Percentiles rank a stretch among this genome's conserved stretches.
phyloP scores from a whole-genome alignment of 2,888 invertebrate species.

The Ommatoiulus sabulosus region DNA sequence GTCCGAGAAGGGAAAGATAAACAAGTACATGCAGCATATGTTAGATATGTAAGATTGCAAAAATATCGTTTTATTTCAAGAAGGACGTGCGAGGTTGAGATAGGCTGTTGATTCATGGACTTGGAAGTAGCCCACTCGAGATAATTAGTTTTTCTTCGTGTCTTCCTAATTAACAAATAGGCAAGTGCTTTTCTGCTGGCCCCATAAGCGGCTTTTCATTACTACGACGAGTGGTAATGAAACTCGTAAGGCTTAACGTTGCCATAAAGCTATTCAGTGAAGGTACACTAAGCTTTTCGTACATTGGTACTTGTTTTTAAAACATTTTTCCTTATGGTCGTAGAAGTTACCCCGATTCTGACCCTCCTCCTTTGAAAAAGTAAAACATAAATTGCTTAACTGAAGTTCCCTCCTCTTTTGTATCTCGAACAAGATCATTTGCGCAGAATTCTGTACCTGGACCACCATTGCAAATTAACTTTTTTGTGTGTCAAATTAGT shows the following conservation, averaged over 20 bases:
- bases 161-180: constrained; percentile 17
- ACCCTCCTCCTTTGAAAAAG: constrained; percentile 7
- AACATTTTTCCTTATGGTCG: background rate
- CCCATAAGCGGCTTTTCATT: background rate
- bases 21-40: background rate
- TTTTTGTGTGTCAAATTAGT: background rate
- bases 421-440: constrained; percentile 10
- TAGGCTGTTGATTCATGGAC: constrained; percentile 15
- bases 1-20: background rate
- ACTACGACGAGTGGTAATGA: background rate
- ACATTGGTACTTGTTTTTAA: background rate
- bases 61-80: background rate
- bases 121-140: background rate
- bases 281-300: background rate
- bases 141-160: constrained; percentile 31
- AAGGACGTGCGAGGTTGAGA: background rate
- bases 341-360: background rate
- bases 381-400: background rate
- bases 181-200: background rate
- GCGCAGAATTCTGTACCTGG: background rate
- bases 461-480: constrained; percentile 12
- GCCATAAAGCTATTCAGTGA: background rate
- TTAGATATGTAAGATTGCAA: background rate
- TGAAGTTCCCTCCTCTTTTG: constrained; percentile 10
- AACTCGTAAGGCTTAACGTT: background rate